Conservation (phyloP, 2,888 invertebrate species). For the Mactromeris polynyma region DNA sequence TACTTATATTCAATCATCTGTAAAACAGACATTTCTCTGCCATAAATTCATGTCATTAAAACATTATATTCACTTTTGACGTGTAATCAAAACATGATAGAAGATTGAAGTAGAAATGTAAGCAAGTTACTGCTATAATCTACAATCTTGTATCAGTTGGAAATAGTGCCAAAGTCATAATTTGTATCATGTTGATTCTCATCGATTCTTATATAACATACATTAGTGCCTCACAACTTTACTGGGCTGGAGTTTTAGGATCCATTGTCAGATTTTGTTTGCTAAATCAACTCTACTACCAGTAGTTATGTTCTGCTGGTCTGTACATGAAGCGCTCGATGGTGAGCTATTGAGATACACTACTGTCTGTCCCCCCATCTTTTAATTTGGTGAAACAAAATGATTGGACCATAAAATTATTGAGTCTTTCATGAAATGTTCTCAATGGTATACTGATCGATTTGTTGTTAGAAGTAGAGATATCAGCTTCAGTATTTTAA, state of each 20-base stretch:
- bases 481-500: background rate
- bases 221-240: background rate
- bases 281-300: too few relatives aligned
- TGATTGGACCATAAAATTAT: too few relatives aligned
- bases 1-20: background rate
- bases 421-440: background rate
- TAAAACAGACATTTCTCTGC: background rate
- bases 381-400: too few relatives aligned
- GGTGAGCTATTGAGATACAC: too few relatives aligned
- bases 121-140: background rate
- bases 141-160: background rate
- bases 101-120: background rate
- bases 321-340: too few relatives aligned
- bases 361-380: too few relatives aligned
- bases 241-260: background rate
- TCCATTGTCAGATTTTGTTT: too few relatives aligned
- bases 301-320: too few relatives aligned
- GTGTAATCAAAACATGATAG: background rate
- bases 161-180: slow-evolving; percentile 5
- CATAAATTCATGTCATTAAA: background rate
- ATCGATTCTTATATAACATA: background rate
- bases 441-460: background rate
- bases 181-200: background rate
- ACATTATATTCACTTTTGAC: background rate
- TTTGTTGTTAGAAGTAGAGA: background rate